A percentile compares a stretch with the other conserved stretches of the same genome.
phyloP scores from a whole-genome alignment of 2,113 vertebrate genomes.

The Megalops atlanticus region DNA sequence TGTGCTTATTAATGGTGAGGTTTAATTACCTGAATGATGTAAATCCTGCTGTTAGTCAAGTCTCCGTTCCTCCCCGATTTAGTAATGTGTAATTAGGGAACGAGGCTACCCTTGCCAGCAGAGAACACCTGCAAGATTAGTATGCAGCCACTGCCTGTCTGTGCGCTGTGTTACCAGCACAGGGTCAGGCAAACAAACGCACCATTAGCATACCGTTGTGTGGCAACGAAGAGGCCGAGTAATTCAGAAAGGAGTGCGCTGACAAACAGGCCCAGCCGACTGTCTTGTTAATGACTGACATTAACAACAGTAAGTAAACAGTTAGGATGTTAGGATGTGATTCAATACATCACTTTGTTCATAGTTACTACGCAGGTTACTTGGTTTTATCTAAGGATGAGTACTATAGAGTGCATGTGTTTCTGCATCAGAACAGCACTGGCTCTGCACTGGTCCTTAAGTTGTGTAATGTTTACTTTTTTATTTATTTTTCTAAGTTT shows the following conservation, averaged over 20 bases:
- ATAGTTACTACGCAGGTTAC: not conserved
- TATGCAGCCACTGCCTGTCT: conserved; percentile 31
- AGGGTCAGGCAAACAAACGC: conserved; percentile 48
- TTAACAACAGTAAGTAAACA: conserved; percentile 18
- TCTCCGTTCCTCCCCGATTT: conserved; percentile 9
- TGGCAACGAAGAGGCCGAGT: conserved; percentile 29
- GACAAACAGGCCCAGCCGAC: conserved; percentile 10
- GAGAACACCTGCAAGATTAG: conserved; percentile 46
- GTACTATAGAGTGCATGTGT: not conserved
- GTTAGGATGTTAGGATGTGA: not conserved
- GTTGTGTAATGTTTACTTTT: not conserved
- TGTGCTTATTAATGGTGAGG: not conserved
- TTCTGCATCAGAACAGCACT: not conserved
- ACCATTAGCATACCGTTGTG: conserved; percentile 43
- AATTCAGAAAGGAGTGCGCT: not conserved
- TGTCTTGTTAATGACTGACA: conserved; percentile 32
- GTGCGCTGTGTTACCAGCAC: conserved; percentile 20
- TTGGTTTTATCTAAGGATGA: not conserved
- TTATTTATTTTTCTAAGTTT: too few relatives aligned
- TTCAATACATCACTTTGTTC: not conserved
- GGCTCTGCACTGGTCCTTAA: not conserved
- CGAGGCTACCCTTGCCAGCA: conserved; percentile 3
- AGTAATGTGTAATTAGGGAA: conserved; percentile 34
- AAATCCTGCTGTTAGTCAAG: conserved; percentile 23
- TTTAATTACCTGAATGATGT: conserved; percentile 37